Conservation (phyloP, 1,140 invertebrate genomes). For the Andrena cerasifolii region DNA sequence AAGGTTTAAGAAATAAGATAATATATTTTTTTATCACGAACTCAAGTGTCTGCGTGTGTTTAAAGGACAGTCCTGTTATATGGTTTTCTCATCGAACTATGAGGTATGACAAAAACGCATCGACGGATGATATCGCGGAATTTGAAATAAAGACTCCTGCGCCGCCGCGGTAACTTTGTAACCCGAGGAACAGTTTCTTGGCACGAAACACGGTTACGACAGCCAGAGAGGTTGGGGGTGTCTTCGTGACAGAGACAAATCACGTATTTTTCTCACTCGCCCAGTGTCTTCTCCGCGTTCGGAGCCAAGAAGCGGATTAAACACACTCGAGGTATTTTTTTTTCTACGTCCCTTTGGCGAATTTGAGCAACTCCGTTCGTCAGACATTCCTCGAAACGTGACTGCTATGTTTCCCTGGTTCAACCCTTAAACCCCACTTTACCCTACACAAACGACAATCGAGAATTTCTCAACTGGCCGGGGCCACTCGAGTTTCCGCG, state of each 20-base stretch:
- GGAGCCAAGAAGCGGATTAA: conserved; percentile 49
- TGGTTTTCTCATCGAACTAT: not conserved
- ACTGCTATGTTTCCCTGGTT: not conserved
- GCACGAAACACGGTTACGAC: conserved; percentile 22
- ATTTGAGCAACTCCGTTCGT: not conserved
- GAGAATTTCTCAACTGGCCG: not conserved
- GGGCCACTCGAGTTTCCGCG: not conserved
- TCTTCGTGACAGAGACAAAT: conserved; percentile 30
- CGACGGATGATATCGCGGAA: not conserved
- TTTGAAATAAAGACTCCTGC: not conserved
- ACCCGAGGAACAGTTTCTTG: conserved; percentile 21
- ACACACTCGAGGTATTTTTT: conserved; percentile 12
- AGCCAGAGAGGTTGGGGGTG: not conserved
- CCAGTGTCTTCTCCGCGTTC: conserved; percentile 1
- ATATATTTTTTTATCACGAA: too few relatives aligned
- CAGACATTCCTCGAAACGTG: conserved; percentile 30
- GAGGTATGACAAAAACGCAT: too few relatives aligned
- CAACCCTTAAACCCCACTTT: conserved; percentile 2
- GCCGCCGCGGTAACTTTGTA: conserved; percentile 15
- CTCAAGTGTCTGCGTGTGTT: too few relatives aligned
- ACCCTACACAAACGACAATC: not conserved
- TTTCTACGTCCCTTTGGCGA: not conserved
- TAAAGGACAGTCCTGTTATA: too few relatives aligned
- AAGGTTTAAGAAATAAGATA: too few relatives aligned
- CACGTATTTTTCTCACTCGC: conserved; percentile 39